phyloP scores from a whole-genome alignment of 35 echinoderm and acorn worm genomes.

The Heliocidaris tuberculata region DNA sequence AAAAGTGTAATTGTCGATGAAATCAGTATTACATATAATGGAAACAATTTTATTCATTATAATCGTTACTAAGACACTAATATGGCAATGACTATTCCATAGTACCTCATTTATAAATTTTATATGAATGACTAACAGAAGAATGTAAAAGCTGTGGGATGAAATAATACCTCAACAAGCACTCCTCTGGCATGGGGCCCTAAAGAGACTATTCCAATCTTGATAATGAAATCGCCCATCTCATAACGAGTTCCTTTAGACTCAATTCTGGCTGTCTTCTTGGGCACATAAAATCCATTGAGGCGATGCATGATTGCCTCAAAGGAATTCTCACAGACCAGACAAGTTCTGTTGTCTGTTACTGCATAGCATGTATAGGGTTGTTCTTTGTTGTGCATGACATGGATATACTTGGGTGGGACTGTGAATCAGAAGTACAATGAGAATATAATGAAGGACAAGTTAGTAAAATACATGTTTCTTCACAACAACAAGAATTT shows the following conservation, averaged over 20 bases:
- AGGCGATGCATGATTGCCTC: conserved; percentile 80
- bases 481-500: not conserved
- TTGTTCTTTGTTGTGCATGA: conserved; percentile 92
- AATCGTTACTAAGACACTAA: not conserved
- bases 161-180: conserved; percentile 81
- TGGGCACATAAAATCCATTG: conserved; percentile 84
- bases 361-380: conserved; percentile 73
- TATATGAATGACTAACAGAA: not conserved
- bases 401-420: conserved; percentile 77
- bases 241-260: conserved; percentile 91
- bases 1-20: too few species aligned
- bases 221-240: conserved; percentile 87
- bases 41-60: not conserved
- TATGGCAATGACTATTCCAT: not conserved
- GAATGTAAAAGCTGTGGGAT: not conserved
- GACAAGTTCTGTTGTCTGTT: conserved; percentile 67
- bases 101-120: not conserved
- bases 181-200: conserved; percentile 89
- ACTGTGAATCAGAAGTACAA: conserved; percentile 32
- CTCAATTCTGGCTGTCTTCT: conserved; percentile 85
- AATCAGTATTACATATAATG: not conserved
- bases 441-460: not conserved
- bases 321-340: conserved; percentile 88
- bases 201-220: conserved; percentile 85
- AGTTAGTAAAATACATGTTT: not conserved